These are phyloP conservation scores for Morphnarchus princeps DNA, from an alignment of 2,113 vertebrate species.

Conservation along the genomic window DNA sequence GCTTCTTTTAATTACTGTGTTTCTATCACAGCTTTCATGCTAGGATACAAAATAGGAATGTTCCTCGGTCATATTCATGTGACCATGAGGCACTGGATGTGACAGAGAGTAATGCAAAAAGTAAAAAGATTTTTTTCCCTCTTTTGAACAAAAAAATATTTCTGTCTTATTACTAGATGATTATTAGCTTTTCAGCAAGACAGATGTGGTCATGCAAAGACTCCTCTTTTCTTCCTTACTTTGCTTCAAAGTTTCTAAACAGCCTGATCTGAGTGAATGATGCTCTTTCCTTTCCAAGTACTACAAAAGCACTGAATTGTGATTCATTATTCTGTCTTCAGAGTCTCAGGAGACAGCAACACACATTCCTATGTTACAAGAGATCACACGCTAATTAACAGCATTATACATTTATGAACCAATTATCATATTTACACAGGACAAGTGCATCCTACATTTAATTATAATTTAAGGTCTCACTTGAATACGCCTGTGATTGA, in stretches of 20 bases:
- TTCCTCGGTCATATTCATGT: background rate
- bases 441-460: constrained; percentile 34
- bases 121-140: background rate
- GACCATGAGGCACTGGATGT: background rate
- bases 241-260: background rate
- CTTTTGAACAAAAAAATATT: background rate
- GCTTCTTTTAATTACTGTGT: background rate
- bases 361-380: background rate
- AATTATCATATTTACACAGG: constrained; percentile 60
- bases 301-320: background rate
- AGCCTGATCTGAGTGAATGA: background rate
- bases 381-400: constrained; percentile 48
- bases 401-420: constrained; percentile 54
- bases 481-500: constrained; percentile 24
- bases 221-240: background rate
- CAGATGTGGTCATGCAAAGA: background rate
- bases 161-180: background rate
- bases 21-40: background rate
- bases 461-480: constrained; percentile 48
- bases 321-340: background rate
- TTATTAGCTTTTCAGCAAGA: background rate
- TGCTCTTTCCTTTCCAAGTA: background rate
- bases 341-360: background rate
- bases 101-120: background rate
- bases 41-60: background rate